Evolutionary conservation across 2,113 vertebrate species (phyloP).

Genomic region (Ictalurus furcatus): DNA sequence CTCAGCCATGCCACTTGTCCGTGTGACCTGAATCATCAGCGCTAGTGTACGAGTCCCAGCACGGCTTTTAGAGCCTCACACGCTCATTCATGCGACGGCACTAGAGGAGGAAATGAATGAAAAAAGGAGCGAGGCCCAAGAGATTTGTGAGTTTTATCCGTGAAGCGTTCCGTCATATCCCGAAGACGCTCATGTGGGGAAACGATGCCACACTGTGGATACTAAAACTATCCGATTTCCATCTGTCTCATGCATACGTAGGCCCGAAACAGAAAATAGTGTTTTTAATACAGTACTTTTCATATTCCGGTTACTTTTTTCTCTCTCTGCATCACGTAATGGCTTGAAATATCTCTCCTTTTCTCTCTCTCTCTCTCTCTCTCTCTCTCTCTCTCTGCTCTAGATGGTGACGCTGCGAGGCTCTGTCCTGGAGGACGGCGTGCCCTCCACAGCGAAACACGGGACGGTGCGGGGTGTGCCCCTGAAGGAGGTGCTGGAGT

Average conservation of each 20-base stretch:
- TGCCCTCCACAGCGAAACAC: constrained; percentile 78
- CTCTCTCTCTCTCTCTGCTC: neutral
- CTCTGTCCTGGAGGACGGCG: constrained; percentile 84
- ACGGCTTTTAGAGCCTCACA: neutral
- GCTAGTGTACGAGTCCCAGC: neutral
- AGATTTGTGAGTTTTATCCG: neutral
- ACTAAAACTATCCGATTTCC: neutral
- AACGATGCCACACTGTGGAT: constrained; percentile 52
- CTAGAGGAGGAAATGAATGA: constrained; percentile 4
- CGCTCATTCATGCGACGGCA: neutral
- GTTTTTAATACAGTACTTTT: neutral
- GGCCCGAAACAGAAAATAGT: neutral
- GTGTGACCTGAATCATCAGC: neutral
- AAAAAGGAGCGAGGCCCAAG: neutral
- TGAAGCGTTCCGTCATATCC: neutral
- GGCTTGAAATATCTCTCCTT: neutral
- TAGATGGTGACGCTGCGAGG: constrained; percentile 89
- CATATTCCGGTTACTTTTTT: neutral
- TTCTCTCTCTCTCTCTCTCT: neutral
- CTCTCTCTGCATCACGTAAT: neutral
- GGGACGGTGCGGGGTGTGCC: constrained; percentile 85
- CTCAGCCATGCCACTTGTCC: neutral
- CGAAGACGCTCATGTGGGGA: constrained; percentile 26
- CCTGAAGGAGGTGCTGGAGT: constrained; percentile 85
- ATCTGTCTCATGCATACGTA: neutral